Evolutionary conservation across 2,113 vertebrate genomes (phyloP), one percentile per base, ranked within the genome.

Genomic region (Cyprinus carpio): DNA sequence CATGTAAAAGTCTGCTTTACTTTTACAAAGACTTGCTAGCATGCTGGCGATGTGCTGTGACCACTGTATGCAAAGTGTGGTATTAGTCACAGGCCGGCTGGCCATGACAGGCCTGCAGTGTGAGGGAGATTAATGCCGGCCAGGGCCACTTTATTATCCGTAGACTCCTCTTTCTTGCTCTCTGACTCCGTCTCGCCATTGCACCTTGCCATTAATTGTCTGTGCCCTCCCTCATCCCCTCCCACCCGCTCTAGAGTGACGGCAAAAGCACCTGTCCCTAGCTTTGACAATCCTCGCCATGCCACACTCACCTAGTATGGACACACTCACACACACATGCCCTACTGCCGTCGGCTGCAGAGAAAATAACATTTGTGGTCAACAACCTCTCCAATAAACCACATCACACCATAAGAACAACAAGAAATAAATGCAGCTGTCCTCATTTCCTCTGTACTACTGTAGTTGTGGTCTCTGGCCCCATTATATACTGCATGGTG

Each of bases 61-160:
- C 96, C 96, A 96, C 96, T 94, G 95, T 97, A 99, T 99, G 97
- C 97, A 99, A 98, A 99, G 96, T 92, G 95, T 95, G 96, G 97
- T 96, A 98, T 99, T 98, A 98, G 96, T 99, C 97, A 98, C 96
- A 94, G 96, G 95, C 96, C 93, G 95, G 95, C 96, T 95, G 93
- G 92, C 94, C 94, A 95, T 98, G 98, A 98, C 97, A 98, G 95
- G 91, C 95, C 96, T 94, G 96, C 95, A 96, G 93, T 87, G 96
- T 98, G 97, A 99, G 96, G 96, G 97, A 98, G 97, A 99, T 99
- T 98, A 99, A 99, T 99, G 96, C 94, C 93, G 95, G 93, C 94
- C 93, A 93, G 92, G 94, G 95, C 96, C 95, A 98, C 96, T 98
- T 98, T 98, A 97, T 98, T 98, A 98, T 97, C 97, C 95, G 96